These are phyloP conservation scores for Procavia capensis DNA, from an alignment of 2,113 vertebrate species.

Conservation along the genomic window DNA sequence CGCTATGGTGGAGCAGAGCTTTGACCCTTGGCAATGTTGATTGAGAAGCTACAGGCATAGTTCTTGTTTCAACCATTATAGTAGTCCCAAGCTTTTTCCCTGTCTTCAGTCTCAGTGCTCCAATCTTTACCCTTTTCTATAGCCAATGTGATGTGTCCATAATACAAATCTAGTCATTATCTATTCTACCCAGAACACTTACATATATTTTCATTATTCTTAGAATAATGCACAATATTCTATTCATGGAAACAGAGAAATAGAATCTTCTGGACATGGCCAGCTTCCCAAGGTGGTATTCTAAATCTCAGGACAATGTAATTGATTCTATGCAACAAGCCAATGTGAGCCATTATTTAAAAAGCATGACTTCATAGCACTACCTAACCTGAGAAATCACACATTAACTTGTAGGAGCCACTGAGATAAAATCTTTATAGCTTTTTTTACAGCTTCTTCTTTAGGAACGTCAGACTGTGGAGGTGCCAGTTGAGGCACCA, in stretches of 20 bases:
- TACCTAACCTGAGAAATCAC: too few relatives aligned
- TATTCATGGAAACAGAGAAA: not conserved
- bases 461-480: too few relatives aligned
- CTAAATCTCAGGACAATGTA: not conserved
- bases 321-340: not conserved
- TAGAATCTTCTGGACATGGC: not conserved
- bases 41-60: not conserved
- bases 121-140: not conserved
- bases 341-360: not conserved
- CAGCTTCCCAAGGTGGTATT: not conserved
- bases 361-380: too few relatives aligned
- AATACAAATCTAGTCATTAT: not conserved
- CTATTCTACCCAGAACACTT: not conserved
- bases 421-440: too few relatives aligned
- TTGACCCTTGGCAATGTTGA: not conserved
- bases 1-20: constrained; percentile 10
- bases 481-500: too few relatives aligned
- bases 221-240: not conserved
- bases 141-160: not conserved
- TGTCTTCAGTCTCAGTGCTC: not conserved
- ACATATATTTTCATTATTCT: not conserved
- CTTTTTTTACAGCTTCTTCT: too few relatives aligned
- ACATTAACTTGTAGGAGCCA: too few relatives aligned
- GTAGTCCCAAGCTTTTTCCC: not conserved
- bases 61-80: not conserved